Base-by-base conservation (phyloP, 1,140 invertebrate species). In the Popillia japonica region DNA sequence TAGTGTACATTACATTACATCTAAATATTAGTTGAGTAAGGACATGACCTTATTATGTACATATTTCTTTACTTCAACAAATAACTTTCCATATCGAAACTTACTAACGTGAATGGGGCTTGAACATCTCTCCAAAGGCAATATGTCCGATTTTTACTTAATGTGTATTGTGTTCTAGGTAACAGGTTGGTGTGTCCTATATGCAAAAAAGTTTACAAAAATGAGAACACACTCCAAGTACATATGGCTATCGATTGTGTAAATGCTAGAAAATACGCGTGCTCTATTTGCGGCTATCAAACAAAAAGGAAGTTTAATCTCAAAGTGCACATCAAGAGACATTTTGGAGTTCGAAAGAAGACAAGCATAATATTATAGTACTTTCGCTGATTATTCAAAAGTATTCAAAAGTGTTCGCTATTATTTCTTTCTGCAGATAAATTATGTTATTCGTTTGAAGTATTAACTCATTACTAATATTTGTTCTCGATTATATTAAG, bases 191-290 rank as follows among this genome's bases (percentile, higher is more conserved):
- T 55, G 22, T 79, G 78, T 55, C 23, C 64, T 22, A 77, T 59
- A 14, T 79, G 78, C 42, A 72, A 59, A 59, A 74, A 64, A 40
- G 40, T 20, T 1, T 79, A 79, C 55, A 77, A 77, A 75, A 87
- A 88, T 79, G 87, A 88, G 81, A 87, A 86, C 77, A 88, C 87
- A 6, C 87, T 88, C 79, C 83, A 87, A 77, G 81, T 87, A 59
- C 88, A 88, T 68, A 82, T 88, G 6, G 88, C 86, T 0, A 88
- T 87, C 59, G 88, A 88, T 79, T 88, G 88, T 76, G 87, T 87
- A 22, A 88, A 88, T 75, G 87, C 87, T 72, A 87, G 87, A 6
- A 87, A 87, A 86, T 88, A 88, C 76, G 83, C 86, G 22, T 88
- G 87, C 79, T 86, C 22, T 10, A 22, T 27, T 22, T 76, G 75